Percentiles rank a stretch among this genome's conserved stretches.
Conservation (phyloP, 2,797 vertebrate species). For the Erethizon dorsatum region DNA sequence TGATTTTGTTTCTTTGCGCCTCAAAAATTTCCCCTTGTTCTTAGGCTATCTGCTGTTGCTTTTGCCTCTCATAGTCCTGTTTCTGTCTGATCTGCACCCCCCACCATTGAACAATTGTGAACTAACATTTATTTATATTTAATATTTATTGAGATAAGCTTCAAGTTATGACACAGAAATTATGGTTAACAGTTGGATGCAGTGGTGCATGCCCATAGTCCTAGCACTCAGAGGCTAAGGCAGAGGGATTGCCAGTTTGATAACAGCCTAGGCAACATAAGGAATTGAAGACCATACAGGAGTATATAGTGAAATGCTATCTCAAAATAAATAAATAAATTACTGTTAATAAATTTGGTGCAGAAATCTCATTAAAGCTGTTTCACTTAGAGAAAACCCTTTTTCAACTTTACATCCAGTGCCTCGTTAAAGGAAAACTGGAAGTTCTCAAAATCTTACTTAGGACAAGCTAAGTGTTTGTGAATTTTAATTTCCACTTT, state of each 20-base stretch:
- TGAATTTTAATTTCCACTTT: neutral
- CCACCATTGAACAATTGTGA: neutral
- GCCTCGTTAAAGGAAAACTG: neutral
- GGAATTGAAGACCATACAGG: neutral
- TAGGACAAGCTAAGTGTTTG: neutral
- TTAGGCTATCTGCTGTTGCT: neutral
- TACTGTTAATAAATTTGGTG: neutral
- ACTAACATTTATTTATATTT: neutral
- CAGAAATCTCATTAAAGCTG: constrained; percentile 7
- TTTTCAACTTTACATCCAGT: constrained; percentile 2
- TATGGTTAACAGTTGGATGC: neutral
- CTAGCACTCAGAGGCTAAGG: neutral
- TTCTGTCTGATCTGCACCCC: neutral
- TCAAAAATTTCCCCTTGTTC: neutral
- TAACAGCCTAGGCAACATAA: no score
- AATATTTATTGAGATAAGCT: neutral
- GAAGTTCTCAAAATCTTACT: neutral
- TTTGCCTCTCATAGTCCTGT: neutral
- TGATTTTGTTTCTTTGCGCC: neutral
- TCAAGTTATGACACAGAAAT: neutral
- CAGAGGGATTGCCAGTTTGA: neutral
- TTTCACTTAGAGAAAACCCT: constrained; percentile 3
- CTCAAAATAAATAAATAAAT: neutral
- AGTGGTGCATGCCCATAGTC: neutral
- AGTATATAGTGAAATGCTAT: neutral